Evolutionary conservation across 2,797 vertebrate species (phyloP), one percentile per base, ranked within the genome.

Genomic region (Knipowitschia caucasica): DNA sequence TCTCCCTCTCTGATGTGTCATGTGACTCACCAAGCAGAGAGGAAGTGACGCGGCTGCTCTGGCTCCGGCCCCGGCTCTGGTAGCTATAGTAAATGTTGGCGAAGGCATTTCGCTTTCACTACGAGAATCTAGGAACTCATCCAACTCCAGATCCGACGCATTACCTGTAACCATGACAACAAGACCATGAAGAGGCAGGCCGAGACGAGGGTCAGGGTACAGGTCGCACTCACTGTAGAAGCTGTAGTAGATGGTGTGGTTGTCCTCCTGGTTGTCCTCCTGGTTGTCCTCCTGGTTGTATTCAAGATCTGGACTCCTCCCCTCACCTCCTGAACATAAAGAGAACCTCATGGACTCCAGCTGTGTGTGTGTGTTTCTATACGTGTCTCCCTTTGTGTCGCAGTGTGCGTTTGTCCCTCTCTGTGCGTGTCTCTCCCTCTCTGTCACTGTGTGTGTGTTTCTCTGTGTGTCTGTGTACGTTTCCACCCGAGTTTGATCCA

Each of bases 271-370:
- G 29, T 30, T 10, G 15, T 39, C 20, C 36, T 20, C n/a, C n/a
- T n/a, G 8, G 15, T 36, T 18, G n/a, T n/a, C n/a, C n/a, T 30
- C 29, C 29, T 4, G 29, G 49, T 86, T 86, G 77, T 79, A 74
- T 64, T 87, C 81, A 6, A 88, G 86, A 44, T 88, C 86, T 2
- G 84, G 67, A 10, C 20, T 12, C 38, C 10, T 9, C 20, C 38
- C 38, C 20, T 23, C 10, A 11, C 20, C 10, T 1, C 38, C 38
- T 40, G n/a, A 6, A 40, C 20, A 40, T 3, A 40, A 12, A 65
- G 52, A 34, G 20, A 36, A 4, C 14, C 1, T 30, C 11, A 30
- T 8, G 7, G 3, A 3, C 7, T 30, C 11, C 11, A 30, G 11
- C 8, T 30, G 2, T 4, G 57, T 8, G 52, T 29, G 34, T n/a